Conservation (phyloP, 2,797 vertebrate genomes). For the Clarias platycephalus region DNA sequence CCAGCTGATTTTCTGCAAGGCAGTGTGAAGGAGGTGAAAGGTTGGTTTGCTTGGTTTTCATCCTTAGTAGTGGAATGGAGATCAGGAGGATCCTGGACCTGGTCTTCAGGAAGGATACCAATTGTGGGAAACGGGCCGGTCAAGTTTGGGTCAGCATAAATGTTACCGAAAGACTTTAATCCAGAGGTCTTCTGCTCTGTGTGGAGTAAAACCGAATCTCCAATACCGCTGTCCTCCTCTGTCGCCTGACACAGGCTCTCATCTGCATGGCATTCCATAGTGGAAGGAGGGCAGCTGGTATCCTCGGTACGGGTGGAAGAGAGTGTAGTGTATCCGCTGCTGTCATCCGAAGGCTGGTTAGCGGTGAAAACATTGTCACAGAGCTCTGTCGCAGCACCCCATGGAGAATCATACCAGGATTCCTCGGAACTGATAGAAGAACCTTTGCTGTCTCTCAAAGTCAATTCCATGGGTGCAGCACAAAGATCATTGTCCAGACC, state of each 20-base stretch:
- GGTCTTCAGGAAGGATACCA: slow-evolving; percentile 65
- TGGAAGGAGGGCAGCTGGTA: slow-evolving; percentile 25
- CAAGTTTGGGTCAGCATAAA: slow-evolving; percentile 69
- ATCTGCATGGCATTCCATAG: slow-evolving; percentile 51
- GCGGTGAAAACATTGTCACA: slow-evolving; percentile 73
- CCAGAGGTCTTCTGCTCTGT: slow-evolving; percentile 69
- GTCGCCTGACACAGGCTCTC: slow-evolving; percentile 44
- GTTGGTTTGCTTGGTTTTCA: slow-evolving; percentile 60
- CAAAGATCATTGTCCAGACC: slow-evolving; percentile 59
- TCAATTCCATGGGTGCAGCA: slow-evolving; percentile 62
- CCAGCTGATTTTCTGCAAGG: slow-evolving; percentile 78
- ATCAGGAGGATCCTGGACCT: slow-evolving; percentile 63
- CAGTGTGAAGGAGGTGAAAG: slow-evolving; percentile 80
- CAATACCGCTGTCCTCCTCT: slow-evolving; percentile 72
- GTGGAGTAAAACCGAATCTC: slow-evolving; percentile 64
- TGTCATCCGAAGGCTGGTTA: slow-evolving; percentile 70
- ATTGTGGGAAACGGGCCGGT: slow-evolving; percentile 67
- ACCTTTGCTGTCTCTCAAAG: slow-evolving; percentile 85
- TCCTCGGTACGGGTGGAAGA: slow-evolving; percentile 58
- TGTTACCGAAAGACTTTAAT: slow-evolving; percentile 70
- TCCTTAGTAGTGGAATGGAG: slow-evolving; percentile 68
- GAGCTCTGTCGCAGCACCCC: slow-evolving; percentile 78
- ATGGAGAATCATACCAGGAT: slow-evolving; percentile 93
- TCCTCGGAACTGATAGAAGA: slow-evolving; percentile 90
- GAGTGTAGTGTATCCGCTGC: slow-evolving; percentile 65